Percentiles rank a stretch among this genome's conserved stretches.
These are phyloP conservation scores for Meles meles DNA, from an alignment of 2,113 vertebrate species.

Conservation along the genomic window DNA sequence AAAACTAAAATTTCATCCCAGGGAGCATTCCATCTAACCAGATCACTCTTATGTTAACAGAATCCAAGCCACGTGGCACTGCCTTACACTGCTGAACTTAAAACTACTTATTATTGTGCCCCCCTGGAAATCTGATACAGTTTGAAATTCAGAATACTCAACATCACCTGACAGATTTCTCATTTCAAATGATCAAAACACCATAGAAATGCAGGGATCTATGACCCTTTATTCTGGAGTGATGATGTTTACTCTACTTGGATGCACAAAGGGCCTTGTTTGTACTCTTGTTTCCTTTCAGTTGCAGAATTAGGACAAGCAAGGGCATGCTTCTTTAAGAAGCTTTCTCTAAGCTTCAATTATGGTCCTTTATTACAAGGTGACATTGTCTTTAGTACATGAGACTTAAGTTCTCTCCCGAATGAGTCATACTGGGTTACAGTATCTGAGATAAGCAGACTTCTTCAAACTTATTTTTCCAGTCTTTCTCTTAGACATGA, in stretches of 20 bases:
- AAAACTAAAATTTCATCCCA: constrained; percentile 59
- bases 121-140: constrained; percentile 28
- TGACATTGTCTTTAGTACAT: constrained; percentile 46
- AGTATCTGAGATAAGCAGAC: constrained; percentile 47
- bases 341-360: constrained; percentile 15
- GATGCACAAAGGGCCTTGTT: neutral
- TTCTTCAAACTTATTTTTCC: constrained; percentile 51
- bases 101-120: constrained; percentile 35
- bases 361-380: constrained; percentile 46
- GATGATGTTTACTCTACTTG: neutral
- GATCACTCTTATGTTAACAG: constrained; percentile 33
- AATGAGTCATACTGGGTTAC: constrained; percentile 14
- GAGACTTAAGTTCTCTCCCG: constrained; percentile 37
- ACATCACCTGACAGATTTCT: constrained; percentile 49
- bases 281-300: neutral
- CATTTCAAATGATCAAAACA: constrained; percentile 44
- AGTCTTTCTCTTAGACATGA: constrained; percentile 51
- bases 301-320: neutral
- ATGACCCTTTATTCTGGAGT: neutral
- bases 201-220: constrained; percentile 11
- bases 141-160: constrained; percentile 57
- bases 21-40: constrained; percentile 64
- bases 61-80: neutral
- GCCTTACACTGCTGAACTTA: constrained; percentile 45
- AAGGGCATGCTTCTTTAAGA: constrained; percentile 5